Percentiles rank a stretch among this genome's conserved stretches.
Evolutionary conservation across 2,113 vertebrate species (phyloP).

Genomic region (Zapus hudsonius): DNA sequence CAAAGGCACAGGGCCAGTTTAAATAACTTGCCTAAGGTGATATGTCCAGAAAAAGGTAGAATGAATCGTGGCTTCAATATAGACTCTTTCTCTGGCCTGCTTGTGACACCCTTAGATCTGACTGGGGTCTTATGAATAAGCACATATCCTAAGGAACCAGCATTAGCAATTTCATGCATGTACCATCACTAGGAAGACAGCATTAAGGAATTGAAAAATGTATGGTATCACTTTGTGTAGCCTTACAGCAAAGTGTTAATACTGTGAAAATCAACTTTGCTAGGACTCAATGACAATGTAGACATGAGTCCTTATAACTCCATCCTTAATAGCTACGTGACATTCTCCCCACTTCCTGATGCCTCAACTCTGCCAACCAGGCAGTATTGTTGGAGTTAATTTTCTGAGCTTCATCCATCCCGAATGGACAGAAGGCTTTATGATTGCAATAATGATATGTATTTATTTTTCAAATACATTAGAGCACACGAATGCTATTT

Average conservation of each 20-base stretch:
- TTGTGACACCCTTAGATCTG: not conserved
- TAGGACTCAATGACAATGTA: not conserved
- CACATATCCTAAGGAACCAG: not conserved
- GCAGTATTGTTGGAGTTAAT: not conserved
- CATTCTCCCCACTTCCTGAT: fast-evolving
- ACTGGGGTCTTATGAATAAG: not conserved
- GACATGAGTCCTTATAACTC: not conserved
- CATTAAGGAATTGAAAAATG: not conserved
- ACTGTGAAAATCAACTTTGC: not conserved
- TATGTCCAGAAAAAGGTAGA: not conserved
- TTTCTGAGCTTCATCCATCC: constrained; percentile 38
- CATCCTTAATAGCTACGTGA: too few species aligned
- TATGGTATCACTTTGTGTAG: not conserved
- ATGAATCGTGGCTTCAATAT: too few species aligned
- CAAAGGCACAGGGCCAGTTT: not conserved
- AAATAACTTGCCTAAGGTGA: not conserved
- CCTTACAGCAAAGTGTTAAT: not conserved
- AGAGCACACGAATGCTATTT: too few species aligned
- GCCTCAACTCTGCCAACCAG: not conserved
- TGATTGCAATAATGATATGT: not conserved
- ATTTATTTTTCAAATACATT: too few species aligned
- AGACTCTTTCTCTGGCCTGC: too few species aligned
- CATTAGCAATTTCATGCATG: not conserved
- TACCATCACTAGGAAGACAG: not conserved
- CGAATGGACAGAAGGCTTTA: too few species aligned